Evolutionary conservation across 2,888 invertebrate species (phyloP).

Genomic region (Noctua comes): DNA sequence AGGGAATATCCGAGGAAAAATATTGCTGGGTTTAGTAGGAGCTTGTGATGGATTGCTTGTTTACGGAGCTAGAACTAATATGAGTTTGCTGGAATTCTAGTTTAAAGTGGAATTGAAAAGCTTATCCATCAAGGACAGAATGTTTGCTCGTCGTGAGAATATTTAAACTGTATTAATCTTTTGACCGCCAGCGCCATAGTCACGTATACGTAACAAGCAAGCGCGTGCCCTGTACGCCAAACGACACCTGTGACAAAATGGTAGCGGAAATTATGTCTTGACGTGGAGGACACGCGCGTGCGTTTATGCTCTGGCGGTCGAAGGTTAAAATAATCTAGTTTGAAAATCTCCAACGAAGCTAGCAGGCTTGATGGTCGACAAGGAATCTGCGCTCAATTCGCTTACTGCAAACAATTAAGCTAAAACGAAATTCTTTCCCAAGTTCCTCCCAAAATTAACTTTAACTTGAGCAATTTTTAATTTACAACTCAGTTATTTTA

Average conservation of each 20-base stretch:
- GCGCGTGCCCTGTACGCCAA: too few species aligned
- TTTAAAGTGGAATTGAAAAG: constrained; percentile 4
- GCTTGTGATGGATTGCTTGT: constrained; percentile 45
- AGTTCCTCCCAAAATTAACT: constrained; percentile 3
- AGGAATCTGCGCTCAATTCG: background rate
- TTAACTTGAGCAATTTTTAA: constrained; percentile 40
- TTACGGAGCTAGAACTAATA: constrained; percentile 24
- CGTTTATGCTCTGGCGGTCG: too few species aligned
- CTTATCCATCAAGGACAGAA: constrained; percentile 3
- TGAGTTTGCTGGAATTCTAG: constrained; percentile 1
- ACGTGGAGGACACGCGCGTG: too few species aligned
- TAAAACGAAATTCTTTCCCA: background rate
- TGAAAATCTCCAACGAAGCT: background rate
- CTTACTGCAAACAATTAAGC: background rate
- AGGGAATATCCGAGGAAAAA: constrained; percentile 51
- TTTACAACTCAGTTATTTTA: constrained; percentile 51
- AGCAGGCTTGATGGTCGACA: background rate
- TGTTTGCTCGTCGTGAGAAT: background rate
- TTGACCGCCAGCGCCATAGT: too few species aligned
- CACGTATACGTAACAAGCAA: too few species aligned
- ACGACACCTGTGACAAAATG: too few species aligned
- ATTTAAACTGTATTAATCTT: background rate
- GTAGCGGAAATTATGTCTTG: too few species aligned
- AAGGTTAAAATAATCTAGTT: too few species aligned
- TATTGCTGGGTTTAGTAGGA: constrained; percentile 33